These are phyloP conservation scores for Hypotaenidia philippensis DNA, from an alignment of 2,797 vertebrate genomes.

Conservation along the genomic window DNA sequence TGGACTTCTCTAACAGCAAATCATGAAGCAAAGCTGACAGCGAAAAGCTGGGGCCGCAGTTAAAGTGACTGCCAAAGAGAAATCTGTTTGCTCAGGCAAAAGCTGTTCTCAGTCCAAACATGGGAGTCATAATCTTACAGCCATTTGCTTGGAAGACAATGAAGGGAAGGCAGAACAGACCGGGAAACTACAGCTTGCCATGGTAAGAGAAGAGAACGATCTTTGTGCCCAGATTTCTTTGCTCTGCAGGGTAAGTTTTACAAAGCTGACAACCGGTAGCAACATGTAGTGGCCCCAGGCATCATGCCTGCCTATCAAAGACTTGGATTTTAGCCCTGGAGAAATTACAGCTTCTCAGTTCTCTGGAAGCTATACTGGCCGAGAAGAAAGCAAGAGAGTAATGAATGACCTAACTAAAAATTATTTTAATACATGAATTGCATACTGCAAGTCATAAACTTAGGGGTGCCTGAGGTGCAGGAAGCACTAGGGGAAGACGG, in stretches of 20 bases:
- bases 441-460: neutral
- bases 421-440: neutral
- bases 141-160: constrained; percentile 71
- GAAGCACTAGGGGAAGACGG: neutral
- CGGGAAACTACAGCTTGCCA: constrained; percentile 42
- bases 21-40: constrained; percentile 41
- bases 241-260: constrained; percentile 60
- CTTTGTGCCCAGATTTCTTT: constrained; percentile 64
- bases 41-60: constrained; percentile 60
- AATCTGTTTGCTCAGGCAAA: constrained; percentile 67
- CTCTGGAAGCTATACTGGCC: constrained; percentile 19
- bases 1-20: constrained; percentile 42
- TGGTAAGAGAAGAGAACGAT: constrained; percentile 1
- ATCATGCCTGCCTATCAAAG: constrained; percentile 52
- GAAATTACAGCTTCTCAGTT: constrained; percentile 64
- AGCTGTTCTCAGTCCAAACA: constrained; percentile 67
- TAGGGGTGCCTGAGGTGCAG: neutral
- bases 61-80: constrained; percentile 59
- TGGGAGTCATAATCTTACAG: constrained; percentile 46
- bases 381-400: constrained; percentile 21
- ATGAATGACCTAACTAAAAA: constrained; percentile 39
- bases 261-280: constrained; percentile 56
- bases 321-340: constrained; percentile 70
- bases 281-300: constrained; percentile 59
- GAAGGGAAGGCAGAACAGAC: constrained; percentile 59